These are phyloP conservation scores for Drosophila falleni DNA, from an alignment of 2,888 invertebrate species.

Conservation along the genomic window DNA sequence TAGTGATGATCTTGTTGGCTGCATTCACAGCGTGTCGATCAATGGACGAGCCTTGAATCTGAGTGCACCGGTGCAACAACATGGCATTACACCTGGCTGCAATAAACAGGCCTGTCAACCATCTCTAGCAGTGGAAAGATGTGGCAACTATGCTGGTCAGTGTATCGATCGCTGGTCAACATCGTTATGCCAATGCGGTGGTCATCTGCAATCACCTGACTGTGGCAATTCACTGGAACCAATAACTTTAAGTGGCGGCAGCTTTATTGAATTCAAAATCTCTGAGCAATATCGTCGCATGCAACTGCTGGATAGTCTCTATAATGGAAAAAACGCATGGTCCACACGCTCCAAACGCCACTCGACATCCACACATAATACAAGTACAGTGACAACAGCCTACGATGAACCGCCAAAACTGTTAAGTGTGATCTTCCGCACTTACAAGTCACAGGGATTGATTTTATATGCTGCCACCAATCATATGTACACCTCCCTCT, in stretches of 20 bases:
- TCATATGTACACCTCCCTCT: conserved; percentile 93
- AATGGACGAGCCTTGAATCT: conserved; percentile 94
- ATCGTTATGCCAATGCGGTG: conserved; percentile 90
- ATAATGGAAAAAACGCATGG: conserved; percentile 91
- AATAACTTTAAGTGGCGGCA: conserved; percentile 91
- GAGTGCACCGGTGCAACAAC: conserved; percentile 90
- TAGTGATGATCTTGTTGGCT: conserved; percentile 97
- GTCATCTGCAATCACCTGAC: conserved; percentile 90
- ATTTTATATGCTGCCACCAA: conserved; percentile 95
- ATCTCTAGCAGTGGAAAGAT: conserved; percentile 85
- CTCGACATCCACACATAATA: conserved; percentile 5
- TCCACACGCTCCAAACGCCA: conserved; percentile 46
- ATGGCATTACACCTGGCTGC: conserved; percentile 92
- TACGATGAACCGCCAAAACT: conserved; percentile 88
- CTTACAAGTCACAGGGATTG: conserved; percentile 91
- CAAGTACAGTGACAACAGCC: conserved; percentile 81
- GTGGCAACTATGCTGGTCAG: conserved; percentile 88
- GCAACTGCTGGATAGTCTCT: conserved; percentile 93
- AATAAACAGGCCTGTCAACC: conserved; percentile 89
- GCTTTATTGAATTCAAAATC: conserved; percentile 91
- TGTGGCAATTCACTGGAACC: conserved; percentile 92
- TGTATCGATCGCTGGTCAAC: conserved; percentile 95
- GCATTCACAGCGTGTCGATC: conserved; percentile 95
- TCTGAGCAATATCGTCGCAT: conserved; percentile 94
- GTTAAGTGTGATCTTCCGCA: conserved; percentile 92